Base-by-base conservation (phyloP, 2,113 vertebrate genomes). In the Gadus chalcogrammus region DNA sequence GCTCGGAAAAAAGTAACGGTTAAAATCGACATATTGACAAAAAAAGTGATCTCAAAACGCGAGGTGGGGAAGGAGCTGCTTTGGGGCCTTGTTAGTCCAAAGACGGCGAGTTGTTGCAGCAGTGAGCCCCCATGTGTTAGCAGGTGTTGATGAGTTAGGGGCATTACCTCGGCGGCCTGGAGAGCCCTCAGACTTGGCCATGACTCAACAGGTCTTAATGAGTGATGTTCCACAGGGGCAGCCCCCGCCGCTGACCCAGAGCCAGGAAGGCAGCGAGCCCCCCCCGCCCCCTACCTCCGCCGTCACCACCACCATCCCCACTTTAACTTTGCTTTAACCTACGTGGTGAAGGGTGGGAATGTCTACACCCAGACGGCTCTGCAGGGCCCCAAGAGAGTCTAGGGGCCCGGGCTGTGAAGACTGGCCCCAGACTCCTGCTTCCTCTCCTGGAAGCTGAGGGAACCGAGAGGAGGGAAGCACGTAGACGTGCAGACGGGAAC, bases 71-170 rank as follows among this genome's bases (percentile, higher is more conserved):
- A 22, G 71, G 56, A 64, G 67, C 61, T 71, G 68, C 78, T 74
- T 77, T 3, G 5, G 71, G 73, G 72, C 68, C 82, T 88, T 74
- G 78, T 81, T 84, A 74, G 65, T 70, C 58, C 8, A 65, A 74
- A 72, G 28, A 42, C 15, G 15, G 7, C 18, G 65, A 69, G 64
- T 67, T 56, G 63, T 31, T 2, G 70, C 42, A 48, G 42, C 42
- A 48, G 42, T 59, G 70, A 73, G 75, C 71, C 74, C 65, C 71
- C 66, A 73, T 78, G 70, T 73, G 79, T 78, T 61, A 79, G 80
- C 84, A 88, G 87, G 87, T 86, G 88, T 87, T 85, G 84, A 85
- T 84, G 83, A 58, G 7, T 56, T 79, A 71, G 79, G 31, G 84
- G 83, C 61, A 73, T 67, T 74, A 58, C 62, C 67, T 60, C 64